Evolutionary conservation across 2,113 vertebrate genomes (phyloP), one percentile per base, ranked within the genome.

Genomic region (Phodopus roborovskii): DNA sequence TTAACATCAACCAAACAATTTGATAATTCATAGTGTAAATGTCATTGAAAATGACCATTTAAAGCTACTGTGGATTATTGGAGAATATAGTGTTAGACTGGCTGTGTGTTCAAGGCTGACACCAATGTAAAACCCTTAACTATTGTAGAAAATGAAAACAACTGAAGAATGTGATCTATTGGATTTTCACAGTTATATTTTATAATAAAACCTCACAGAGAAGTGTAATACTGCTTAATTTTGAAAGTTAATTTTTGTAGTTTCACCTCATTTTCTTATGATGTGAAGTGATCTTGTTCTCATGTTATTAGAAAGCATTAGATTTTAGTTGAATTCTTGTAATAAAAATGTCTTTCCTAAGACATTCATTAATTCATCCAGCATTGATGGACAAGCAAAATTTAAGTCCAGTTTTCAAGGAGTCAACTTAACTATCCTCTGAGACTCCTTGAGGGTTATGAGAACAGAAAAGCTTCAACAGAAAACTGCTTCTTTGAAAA

Each of bases 401-500:
- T 70, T 94, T 13, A 10, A 58, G 26, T 33, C 12, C 60, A 11
- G 7, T 36, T 75, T 92, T 77, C 39, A 26, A 24, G 81, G 10
- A 64, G 64, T 4, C 1, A 77, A 50, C 16, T 39, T 94, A 70
- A 62, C 39, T 64, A 22, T 64, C n/a, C 12, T 90, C 42, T 58
- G 39, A 33, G 9, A 70, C 90, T 83, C 39, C 33, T 24, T 36
- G 78, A 74, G 13, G 4, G 4, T 11, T 93, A 62, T 5, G 6
- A 1, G 74, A 89, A 87, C 26, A 70, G 81, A 66, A 86, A 62
- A 45, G 39, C 1, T 87, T 92, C 7, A 11, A 66, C 20, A 66
- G 81, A 89, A 82, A 62, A 89, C 75, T 50, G 48, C 2, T 74
- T 92, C 22, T 11, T n/a, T 64, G 45, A 90, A 74, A 90, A 60